Evolutionary conservation across 2,888 invertebrate species (phyloP).

Genomic region (Chelonus formosanus): DNA sequence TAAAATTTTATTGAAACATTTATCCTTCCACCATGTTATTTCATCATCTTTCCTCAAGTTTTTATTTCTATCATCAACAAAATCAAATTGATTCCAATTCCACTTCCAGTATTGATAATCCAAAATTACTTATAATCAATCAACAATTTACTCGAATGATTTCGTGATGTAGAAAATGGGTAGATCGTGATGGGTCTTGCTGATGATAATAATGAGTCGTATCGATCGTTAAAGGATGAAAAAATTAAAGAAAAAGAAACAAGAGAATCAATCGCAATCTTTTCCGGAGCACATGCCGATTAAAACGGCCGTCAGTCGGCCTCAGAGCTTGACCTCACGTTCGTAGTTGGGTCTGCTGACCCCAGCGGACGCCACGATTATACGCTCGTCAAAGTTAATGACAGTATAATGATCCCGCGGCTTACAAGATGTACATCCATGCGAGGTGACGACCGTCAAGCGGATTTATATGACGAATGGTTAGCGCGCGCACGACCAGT

Average conservation of each 20-base stretch:
- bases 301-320: constrained; percentile 26
- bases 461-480: constrained; percentile 54
- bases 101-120: constrained; percentile 17
- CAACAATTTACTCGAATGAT: constrained; percentile 30
- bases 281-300: constrained; percentile 32
- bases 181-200: constrained; percentile 27
- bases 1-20: neutral
- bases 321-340: constrained; percentile 36
- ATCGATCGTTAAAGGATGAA: constrained; percentile 8
- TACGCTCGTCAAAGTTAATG: constrained; percentile 60
- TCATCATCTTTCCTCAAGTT: neutral
- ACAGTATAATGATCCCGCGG: constrained; percentile 57
- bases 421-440: constrained; percentile 39
- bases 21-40: neutral
- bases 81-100: neutral
- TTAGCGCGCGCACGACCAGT: constrained; percentile 50
- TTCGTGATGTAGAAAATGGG: constrained; percentile 35
- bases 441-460: constrained; percentile 36
- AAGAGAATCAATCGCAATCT: constrained; percentile 29
- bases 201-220: constrained; percentile 24
- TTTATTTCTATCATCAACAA: neutral
- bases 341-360: constrained; percentile 35
- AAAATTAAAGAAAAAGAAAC: constrained; percentile 5
- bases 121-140: constrained; percentile 35
- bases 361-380: constrained; percentile 45